Conservation (phyloP, 2,888 invertebrate genomes). For the Chrysolina oricalcia region DNA sequence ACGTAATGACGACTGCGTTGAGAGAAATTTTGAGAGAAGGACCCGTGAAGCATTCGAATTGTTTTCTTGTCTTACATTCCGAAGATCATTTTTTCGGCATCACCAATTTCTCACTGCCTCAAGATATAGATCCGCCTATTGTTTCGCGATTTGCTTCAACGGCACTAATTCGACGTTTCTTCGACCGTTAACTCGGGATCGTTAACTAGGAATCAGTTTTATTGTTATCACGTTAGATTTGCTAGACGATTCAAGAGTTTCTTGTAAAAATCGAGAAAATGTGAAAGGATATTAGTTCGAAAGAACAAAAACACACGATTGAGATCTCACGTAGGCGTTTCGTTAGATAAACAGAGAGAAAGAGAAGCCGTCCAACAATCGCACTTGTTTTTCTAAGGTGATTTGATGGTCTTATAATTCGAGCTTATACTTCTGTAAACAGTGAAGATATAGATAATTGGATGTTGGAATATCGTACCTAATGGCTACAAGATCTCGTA, state of each 20-base stretch:
- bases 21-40: conserved; percentile 7
- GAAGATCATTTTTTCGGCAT: not conserved
- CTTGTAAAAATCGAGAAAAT: conserved; percentile 1
- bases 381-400: conserved; percentile 37
- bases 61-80: not conserved
- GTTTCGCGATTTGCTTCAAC: conserved; percentile 42
- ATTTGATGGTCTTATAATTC: conserved; percentile 62
- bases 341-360: not conserved
- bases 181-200: conserved; percentile 30
- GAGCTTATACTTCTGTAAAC: conserved; percentile 56
- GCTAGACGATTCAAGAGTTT: conserved; percentile 19
- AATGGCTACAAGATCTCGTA: conserved; percentile 62
- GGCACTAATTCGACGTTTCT: conserved; percentile 34
- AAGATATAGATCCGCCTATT: conserved; percentile 44
- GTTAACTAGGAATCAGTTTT: conserved; percentile 28
- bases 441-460: conserved; percentile 62
- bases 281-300: conserved; percentile 26
- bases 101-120: conserved; percentile 17
- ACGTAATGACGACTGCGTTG: not conserved
- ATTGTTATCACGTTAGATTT: conserved; percentile 31
- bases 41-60: not conserved
- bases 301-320: not conserved
- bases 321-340: conserved; percentile 2
- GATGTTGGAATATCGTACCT: conserved; percentile 61
- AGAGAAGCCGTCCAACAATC: conserved; percentile 3